A percentile compares a stretch with the other conserved stretches of the same genome.
Conservation (phyloP, 2,888 invertebrate genomes). For the Rhorus exstirpatorius region DNA sequence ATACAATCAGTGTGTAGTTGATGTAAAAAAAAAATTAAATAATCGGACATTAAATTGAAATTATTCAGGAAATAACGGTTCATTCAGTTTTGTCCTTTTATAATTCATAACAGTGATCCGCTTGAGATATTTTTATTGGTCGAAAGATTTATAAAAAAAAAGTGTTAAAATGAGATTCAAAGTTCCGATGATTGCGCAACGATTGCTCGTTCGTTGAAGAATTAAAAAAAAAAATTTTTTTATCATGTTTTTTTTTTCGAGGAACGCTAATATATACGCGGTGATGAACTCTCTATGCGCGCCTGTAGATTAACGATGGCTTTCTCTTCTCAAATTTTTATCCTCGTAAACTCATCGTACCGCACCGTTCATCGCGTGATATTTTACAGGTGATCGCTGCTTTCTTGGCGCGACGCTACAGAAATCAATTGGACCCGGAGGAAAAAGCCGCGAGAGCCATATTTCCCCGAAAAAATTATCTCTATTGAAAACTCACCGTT, state of each 20-base stretch:
- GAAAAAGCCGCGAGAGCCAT: conserved; percentile 92
- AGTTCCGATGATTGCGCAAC: too few species aligned
- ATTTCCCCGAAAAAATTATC: conserved; percentile 89
- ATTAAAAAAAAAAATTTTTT: not conserved
- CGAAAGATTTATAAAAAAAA: too few species aligned
- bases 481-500: conserved; percentile 83
- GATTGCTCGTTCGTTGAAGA: too few species aligned
- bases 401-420: conserved; percentile 92
- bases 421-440: conserved; percentile 93
- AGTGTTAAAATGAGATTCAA: too few species aligned
- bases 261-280: not conserved
- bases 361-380: not conserved
- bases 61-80: too few species aligned
- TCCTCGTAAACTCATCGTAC: not conserved
- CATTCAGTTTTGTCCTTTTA: too few species aligned
- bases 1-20: too few species aligned
- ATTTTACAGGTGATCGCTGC: conserved; percentile 92
- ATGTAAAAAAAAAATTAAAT: too few species aligned
- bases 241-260: not conserved
- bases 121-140: too few species aligned
- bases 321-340: not conserved
- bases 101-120: too few species aligned
- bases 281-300: conserved; percentile 8
- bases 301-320: not conserved
- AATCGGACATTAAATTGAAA: too few species aligned